Conservation (phyloP, 2,888 invertebrate genomes). For the Sarcophaga caerulescens region DNA sequence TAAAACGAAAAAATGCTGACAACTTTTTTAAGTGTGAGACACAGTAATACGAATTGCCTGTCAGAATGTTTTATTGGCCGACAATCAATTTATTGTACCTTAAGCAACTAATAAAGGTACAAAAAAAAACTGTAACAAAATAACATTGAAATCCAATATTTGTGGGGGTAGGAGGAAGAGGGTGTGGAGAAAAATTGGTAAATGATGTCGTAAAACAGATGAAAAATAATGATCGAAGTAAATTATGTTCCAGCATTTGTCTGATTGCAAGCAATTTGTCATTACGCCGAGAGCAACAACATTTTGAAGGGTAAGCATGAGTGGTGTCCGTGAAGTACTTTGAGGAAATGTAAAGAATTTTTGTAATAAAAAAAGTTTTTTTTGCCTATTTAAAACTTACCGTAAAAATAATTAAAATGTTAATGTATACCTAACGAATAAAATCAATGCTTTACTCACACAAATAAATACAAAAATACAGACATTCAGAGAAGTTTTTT, state of each 20-base stretch:
- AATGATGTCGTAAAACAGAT: conserved; percentile 56
- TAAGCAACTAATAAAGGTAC: conserved; percentile 53
- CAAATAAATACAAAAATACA: no score
- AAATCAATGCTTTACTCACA: no score
- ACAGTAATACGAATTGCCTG: conserved; percentile 76
- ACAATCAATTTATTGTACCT: conserved; percentile 70
- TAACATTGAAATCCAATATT: conserved; percentile 24
- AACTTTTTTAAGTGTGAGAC: conserved; percentile 2
- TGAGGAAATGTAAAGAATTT: no score
- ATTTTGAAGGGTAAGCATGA: neutral
- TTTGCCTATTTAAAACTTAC: no score
- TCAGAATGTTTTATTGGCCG: conserved; percentile 78
- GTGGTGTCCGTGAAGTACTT: neutral
- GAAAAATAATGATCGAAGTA: conserved; percentile 60
- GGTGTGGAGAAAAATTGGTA: conserved; percentile 10
- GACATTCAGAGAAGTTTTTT: no score
- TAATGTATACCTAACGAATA: no score
- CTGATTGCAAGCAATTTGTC: conserved; percentile 48
- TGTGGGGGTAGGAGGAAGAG: neutral
- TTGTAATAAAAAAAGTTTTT: no score
- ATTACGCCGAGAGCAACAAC: neutral
- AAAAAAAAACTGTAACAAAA: neutral
- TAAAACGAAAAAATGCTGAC: no score
- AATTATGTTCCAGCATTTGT: conserved; percentile 58
- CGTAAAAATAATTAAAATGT: no score